These are phyloP conservation scores for Polia nebulosa DNA, from an alignment of 2,888 invertebrate species.

Conservation along the genomic window DNA sequence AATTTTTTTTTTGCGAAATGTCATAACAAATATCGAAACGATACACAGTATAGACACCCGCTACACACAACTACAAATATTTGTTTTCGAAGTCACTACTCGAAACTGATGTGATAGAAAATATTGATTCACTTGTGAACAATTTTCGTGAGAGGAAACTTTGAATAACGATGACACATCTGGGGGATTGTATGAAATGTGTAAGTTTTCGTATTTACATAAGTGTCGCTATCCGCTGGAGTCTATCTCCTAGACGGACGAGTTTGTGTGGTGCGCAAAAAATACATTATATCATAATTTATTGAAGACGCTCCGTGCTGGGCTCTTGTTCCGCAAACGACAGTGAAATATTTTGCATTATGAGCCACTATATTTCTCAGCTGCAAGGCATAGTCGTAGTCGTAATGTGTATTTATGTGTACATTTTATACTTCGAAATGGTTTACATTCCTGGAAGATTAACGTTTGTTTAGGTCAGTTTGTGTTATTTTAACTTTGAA, in stretches of 20 bases:
- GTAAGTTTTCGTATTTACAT: slow-evolving; percentile 60
- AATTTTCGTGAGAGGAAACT: slow-evolving; percentile 57
- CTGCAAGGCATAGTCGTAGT: slow-evolving; percentile 35
- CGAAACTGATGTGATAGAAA: slow-evolving; percentile 58
- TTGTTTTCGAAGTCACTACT: slow-evolving; percentile 46
- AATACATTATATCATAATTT: slow-evolving; percentile 58
- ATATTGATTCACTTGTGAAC: slow-evolving; percentile 66
- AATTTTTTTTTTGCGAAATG: slow-evolving; percentile 2
- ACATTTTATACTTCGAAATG: slow-evolving; percentile 37
- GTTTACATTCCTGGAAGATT: slow-evolving; percentile 26
- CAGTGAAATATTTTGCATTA: slow-evolving; percentile 64
- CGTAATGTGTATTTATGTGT: slow-evolving; percentile 49
- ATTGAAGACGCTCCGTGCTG: slow-evolving; percentile 55
- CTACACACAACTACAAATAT: no score
- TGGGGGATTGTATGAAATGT: slow-evolving; percentile 60
- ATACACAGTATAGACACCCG: slow-evolving; percentile 16
- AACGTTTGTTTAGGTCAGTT: slow-evolving; percentile 19
- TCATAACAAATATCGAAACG: slow-evolving; percentile 10
- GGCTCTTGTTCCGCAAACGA: slow-evolving; percentile 52
- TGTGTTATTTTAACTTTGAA: slow-evolving; percentile 26
- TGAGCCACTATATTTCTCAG: slow-evolving; percentile 61
- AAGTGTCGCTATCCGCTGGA: slow-evolving; percentile 60
- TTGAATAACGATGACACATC: slow-evolving; percentile 63
- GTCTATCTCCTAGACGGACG: slow-evolving; percentile 38
- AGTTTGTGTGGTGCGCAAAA: slow-evolving; percentile 44